Base-by-base conservation (phyloP, 2,113 vertebrate species). In the Salvelinus alpinus region DNA sequence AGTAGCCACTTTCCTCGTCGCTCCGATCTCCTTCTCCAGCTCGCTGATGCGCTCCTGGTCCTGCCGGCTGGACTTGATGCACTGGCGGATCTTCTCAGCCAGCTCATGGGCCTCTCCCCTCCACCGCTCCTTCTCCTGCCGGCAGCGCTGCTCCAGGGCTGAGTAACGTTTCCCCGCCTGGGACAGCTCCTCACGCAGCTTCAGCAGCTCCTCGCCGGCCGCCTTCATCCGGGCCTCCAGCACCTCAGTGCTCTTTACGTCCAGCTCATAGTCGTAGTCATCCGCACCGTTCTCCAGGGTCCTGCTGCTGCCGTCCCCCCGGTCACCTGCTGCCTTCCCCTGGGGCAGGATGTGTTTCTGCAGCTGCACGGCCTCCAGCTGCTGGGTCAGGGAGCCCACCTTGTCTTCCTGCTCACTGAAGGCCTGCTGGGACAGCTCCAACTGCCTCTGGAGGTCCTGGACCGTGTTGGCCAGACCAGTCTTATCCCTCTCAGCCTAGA, bases 401-500 rank as follows among this genome's bases (percentile, higher is more conserved):
- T 89, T 93, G 79, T 90, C 85, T 78, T 92, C 91, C 74, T 95
- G 93, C 81, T 95, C 91, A 51, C 86, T 80, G 64, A 95, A 82
- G 0, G 91, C 86, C 84, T 94, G 91, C 78, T 89, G 93, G 54
- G 93, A 91, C 82, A 85, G 85, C 20, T 91, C 88, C 78, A 95
- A 84, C 85, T 93, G 92, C 84, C 86, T 89, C 80, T 94, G 93
- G 48, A 95, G 87, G n/a, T 95, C 94, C 80, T 94, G 89, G 64
- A 95, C 86, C 4, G 93, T 92, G 77, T 73, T 82, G 12, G 78
- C 69, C 67, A 96, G 87, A 3, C 82, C 72, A 5, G 90, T 87
- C 70, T 94, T 95, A 67, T 96, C 95, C 54, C 88, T 87, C 64
- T 96, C 95, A 13, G 88, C 88, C 95, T 96, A 85, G 1, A 24